Percentiles rank a stretch among this genome's conserved stretches.
Conservation (phyloP, 2,113 vertebrate genomes). For the Cyprinus carpio region DNA sequence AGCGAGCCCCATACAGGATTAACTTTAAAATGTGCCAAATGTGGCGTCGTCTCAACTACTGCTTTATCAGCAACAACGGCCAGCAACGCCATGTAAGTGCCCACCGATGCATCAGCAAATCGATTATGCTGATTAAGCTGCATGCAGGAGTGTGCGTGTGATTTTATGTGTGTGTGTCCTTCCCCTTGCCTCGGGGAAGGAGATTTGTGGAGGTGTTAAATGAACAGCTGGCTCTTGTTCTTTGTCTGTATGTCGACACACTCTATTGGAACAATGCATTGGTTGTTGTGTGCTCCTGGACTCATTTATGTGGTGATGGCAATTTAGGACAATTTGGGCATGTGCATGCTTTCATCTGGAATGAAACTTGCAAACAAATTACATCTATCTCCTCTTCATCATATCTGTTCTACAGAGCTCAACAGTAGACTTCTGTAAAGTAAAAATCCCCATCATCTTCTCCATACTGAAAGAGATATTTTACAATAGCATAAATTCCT, state of each 20-base stretch:
- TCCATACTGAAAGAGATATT: background rate
- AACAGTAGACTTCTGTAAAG: background rate
- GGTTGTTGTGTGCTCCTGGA: background rate
- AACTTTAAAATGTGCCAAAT: constrained; percentile 99
- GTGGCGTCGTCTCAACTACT: constrained; percentile 99
- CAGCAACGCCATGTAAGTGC: constrained; percentile 99
- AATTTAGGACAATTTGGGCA: background rate
- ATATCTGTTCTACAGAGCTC: background rate
- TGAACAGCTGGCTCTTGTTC: constrained; percentile 45
- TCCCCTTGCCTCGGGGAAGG: constrained; percentile 37
- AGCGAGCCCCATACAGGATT: constrained; percentile 99
- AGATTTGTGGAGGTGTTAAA: constrained; percentile 43
- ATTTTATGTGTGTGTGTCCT: constrained; percentile 31
- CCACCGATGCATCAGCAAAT: constrained; percentile 64
- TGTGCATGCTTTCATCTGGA: background rate
- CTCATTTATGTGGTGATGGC: background rate
- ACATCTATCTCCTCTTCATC: background rate
- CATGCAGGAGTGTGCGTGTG: constrained; percentile 48
- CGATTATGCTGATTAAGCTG: constrained; percentile 64
- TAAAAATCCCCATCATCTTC: background rate
- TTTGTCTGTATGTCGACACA: background rate
- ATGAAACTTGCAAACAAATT: background rate
- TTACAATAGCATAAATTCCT: background rate
- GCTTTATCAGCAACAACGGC: constrained; percentile 99
- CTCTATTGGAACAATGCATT: constrained; percentile 5